Evolutionary conservation across 2,888 invertebrate species (phyloP), one percentile per base, ranked within the genome.

Genomic region (Meandrusa payeni): DNA sequence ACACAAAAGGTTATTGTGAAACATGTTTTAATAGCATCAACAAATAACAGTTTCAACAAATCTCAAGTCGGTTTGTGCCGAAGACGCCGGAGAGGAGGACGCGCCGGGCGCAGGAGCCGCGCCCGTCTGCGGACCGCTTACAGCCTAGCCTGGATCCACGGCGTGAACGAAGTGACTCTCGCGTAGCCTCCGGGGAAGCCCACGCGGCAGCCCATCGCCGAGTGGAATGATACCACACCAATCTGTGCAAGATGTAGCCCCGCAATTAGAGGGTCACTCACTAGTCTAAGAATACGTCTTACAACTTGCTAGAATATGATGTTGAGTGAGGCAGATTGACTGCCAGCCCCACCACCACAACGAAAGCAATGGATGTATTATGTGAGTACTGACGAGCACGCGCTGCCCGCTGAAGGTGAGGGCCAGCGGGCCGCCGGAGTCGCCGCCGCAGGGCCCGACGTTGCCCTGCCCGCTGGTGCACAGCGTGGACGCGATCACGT

Each of bases 401-500:
- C 39, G 20, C 12, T 40, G 24, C 48, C 52, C 55, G 55, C 50
- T 54, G 59, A 55, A 22, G 37, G 26, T 45, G 31, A 47, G 13
- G 46, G 55, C 22, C 31, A 48, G 12, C 42, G 50, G 26, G 17
- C 48, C 44, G 22, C 48, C 48, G 9, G 50, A 46, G 36, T 49
- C 48, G 12, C 48, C 48, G 29, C 43, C 39, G 33, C 48, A 42
- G 26, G 40, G 42, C 3, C 42, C 42, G 11, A 36, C 29, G 32
- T 29, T 32, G 19, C 44, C 44, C 22, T 15, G 20, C n/a, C 40
- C 47, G 48, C 57, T 40, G 48, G 55, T 41, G 66, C 61, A 40
- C 57, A 61, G 15, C 12, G 54, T 52, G 19, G 38, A 24, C 17
- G n/a, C 29, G n/a, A 42, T 10, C 19, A 48, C 39, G 6, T 20